phyloP scores from a whole-genome alignment of 2,888 invertebrate species.

The Callinectes sapidus region DNA sequence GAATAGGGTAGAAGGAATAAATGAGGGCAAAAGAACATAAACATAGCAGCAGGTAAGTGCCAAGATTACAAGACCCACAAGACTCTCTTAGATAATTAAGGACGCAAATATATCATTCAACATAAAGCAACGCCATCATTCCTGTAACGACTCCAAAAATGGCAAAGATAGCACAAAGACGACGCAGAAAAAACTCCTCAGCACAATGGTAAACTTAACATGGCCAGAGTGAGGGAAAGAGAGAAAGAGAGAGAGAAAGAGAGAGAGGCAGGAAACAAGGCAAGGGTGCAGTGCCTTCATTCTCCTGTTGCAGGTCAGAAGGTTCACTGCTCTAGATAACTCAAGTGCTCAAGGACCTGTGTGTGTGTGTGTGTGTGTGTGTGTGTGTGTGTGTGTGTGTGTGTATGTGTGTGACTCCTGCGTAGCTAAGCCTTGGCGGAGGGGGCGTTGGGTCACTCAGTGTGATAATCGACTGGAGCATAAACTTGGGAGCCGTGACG shows the following conservation, averaged over 20 bases:
- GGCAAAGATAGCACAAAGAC: background rate
- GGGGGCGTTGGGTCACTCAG: slow-evolving; percentile 14
- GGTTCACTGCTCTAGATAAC: background rate
- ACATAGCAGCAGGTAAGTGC: too few species aligned
- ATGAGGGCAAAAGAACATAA: too few species aligned
- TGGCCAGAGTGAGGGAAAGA: background rate
- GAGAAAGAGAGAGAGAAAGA: background rate
- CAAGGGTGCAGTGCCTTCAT: background rate
- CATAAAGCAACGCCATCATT: too few species aligned
- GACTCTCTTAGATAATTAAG: too few species aligned
- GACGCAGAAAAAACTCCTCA: background rate
- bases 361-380: slow-evolving; percentile 37
- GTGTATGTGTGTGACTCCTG: slow-evolving; percentile 19
- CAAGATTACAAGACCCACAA: too few species aligned
- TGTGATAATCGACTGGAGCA: background rate
- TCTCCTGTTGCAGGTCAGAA: background rate
- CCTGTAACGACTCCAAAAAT: too few species aligned
- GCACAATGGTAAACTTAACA: background rate
- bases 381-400: slow-evolving; percentile 37
- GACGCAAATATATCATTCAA: too few species aligned
- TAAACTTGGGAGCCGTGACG: slow-evolving; percentile 8
- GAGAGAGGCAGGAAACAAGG: background rate
- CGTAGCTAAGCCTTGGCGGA: background rate
- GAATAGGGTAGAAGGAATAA: background rate
- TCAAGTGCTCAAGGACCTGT: background rate